Conservation (phyloP, 2,797 vertebrate genomes). For the Euthynnus affinis region DNA sequence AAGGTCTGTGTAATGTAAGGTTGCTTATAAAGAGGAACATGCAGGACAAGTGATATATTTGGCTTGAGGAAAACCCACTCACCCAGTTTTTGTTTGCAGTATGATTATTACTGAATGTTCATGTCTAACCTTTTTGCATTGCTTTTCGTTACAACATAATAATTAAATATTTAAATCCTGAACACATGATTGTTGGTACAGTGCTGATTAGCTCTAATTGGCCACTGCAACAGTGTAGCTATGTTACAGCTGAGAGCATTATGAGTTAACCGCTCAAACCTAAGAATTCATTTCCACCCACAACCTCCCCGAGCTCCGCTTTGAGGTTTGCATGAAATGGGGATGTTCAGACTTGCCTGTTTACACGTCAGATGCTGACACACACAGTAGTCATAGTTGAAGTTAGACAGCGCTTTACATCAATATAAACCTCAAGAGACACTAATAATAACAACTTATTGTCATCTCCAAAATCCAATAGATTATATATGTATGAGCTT, state of each 20-base stretch:
- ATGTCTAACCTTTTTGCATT: background rate
- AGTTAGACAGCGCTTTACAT: background rate
- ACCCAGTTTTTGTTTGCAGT: background rate
- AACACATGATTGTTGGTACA: background rate
- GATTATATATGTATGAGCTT: constrained; percentile 5
- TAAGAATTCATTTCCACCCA: constrained; percentile 45
- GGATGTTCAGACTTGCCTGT: constrained; percentile 54
- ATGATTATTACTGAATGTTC: background rate
- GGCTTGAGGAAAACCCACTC: background rate
- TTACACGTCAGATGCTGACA: constrained; percentile 32
- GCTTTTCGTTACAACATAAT: background rate
- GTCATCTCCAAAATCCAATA: background rate
- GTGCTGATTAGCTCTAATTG: background rate
- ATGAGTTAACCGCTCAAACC: background rate
- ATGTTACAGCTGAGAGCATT: constrained; percentile 11
- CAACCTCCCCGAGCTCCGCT: constrained; percentile 21
- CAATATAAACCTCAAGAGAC: background rate
- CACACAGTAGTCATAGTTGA: background rate
- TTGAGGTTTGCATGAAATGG: constrained; percentile 14
- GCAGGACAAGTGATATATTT: background rate
- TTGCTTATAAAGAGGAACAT: background rate
- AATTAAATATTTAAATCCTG: too few relatives aligned
- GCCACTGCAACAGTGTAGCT: background rate
- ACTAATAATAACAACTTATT: background rate
- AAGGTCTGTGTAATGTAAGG: background rate